Percentiles rank a stretch among this genome's conserved stretches.
Conservation (phyloP, 2,113 vertebrate species). For the Eira barbara region DNA sequence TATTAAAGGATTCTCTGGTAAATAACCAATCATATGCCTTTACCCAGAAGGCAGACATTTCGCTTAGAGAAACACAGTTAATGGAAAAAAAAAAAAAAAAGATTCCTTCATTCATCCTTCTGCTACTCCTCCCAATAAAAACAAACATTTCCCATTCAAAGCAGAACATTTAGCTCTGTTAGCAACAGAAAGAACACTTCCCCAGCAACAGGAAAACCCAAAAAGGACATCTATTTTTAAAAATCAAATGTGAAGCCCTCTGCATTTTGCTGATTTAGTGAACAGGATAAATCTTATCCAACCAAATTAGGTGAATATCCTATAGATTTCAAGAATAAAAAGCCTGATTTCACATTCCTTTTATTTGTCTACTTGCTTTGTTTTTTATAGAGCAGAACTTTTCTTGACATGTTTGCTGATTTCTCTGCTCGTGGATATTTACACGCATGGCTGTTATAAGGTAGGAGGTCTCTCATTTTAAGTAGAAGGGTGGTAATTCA, state of each 20-base stretch:
- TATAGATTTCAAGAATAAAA: slow-evolving; percentile 22
- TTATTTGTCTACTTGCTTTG: slow-evolving; percentile 26
- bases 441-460: neutral
- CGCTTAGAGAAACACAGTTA: slow-evolving; percentile 24
- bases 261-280: slow-evolving; percentile 69
- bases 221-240: slow-evolving; percentile 78
- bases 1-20: slow-evolving; percentile 33
- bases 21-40: slow-evolving; percentile 10
- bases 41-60: slow-evolving; percentile 5
- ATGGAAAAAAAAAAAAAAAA: neutral
- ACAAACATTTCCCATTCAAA: slow-evolving; percentile 59
- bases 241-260: slow-evolving; percentile 70
- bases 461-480: slow-evolving; percentile 44
- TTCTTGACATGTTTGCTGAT: slow-evolving; percentile 39
- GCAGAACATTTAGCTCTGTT: slow-evolving; percentile 71
- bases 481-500: slow-evolving; percentile 24
- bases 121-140: slow-evolving; percentile 59
- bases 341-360: neutral
- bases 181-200: slow-evolving; percentile 76
- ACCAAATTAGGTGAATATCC: neutral
- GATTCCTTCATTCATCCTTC: slow-evolving; percentile 61
- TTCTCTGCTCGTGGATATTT: slow-evolving; percentile 37
- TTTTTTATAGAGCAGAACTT: neutral
- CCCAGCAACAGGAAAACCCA: slow-evolving; percentile 73
- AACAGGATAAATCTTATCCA: slow-evolving; percentile 46